Conservation (phyloP, 1,140 invertebrate genomes). For the Dryas iulia region DNA sequence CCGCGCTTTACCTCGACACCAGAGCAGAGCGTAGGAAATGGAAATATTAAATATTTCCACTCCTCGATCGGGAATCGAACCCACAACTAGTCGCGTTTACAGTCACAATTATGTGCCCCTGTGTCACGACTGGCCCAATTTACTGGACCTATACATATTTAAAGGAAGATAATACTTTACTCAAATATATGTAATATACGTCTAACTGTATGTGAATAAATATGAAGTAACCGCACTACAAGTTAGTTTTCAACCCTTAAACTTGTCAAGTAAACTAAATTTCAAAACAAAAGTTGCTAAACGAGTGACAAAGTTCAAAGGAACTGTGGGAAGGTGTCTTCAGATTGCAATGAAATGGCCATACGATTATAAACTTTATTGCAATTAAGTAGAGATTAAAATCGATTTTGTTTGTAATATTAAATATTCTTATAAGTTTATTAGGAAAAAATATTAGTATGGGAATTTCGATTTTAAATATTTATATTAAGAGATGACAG, state of each 20-base stretch:
- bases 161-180: too few relatives aligned
- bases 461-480: neutral
- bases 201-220: neutral
- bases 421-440: neutral
- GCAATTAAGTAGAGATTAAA: neutral
- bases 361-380: neutral
- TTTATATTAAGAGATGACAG: neutral
- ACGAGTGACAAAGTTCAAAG: conserved; percentile 3
- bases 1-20: too few relatives aligned
- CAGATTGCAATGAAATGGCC: neutral
- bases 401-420: neutral
- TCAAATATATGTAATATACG: too few relatives aligned
- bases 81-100: too few relatives aligned
- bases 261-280: neutral
- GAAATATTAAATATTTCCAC: too few relatives aligned
- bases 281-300: neutral
- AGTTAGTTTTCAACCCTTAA: neutral
- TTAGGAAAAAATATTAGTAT: neutral
- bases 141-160: too few relatives aligned
- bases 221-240: neutral
- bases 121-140: too few relatives aligned
- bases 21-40: too few relatives aligned
- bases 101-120: too few relatives aligned
- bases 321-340: neutral
- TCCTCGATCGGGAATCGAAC: too few relatives aligned